phyloP scores from a whole-genome alignment of 2,888 invertebrate genomes.

The Nezara viridula region DNA sequence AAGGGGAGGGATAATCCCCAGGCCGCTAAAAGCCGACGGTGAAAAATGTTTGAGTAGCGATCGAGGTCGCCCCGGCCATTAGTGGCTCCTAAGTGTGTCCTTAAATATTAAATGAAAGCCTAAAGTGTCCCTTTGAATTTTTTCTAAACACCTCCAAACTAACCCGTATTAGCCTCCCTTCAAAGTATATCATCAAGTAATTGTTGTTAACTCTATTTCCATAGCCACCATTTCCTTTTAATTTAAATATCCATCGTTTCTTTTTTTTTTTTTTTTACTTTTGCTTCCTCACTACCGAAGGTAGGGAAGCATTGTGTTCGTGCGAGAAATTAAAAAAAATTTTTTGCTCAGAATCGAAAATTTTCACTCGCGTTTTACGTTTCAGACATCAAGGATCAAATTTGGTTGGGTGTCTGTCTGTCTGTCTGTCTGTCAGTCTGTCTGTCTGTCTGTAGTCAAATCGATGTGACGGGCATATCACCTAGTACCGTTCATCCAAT shows the following conservation, averaged over 20 bases:
- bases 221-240: not conserved
- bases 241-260: not conserved
- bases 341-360: too few relatives aligned
- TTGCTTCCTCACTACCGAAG: too few relatives aligned
- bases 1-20: conserved; percentile 13
- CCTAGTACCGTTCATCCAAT: too few relatives aligned
- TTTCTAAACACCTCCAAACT: conserved; percentile 35
- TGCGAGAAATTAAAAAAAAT: too few relatives aligned
- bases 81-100: conserved; percentile 48
- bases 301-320: too few relatives aligned
- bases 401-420: too few relatives aligned
- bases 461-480: too few relatives aligned
- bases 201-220: not conserved
- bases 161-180: not conserved
- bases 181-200: not conserved
- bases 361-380: too few relatives aligned
- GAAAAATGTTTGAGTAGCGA: conserved; percentile 49
- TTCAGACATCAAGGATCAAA: too few relatives aligned
- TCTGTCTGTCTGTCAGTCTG: too few relatives aligned
- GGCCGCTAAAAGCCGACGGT: conserved; percentile 46
- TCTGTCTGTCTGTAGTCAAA: too few relatives aligned
- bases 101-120: conserved; percentile 46
- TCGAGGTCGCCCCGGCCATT: conserved; percentile 30
- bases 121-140: conserved; percentile 48
- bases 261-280: too few relatives aligned